These are phyloP conservation scores for Pollimyrus isidori DNA, from an alignment of 2,113 vertebrate species.

Conservation along the genomic window DNA sequence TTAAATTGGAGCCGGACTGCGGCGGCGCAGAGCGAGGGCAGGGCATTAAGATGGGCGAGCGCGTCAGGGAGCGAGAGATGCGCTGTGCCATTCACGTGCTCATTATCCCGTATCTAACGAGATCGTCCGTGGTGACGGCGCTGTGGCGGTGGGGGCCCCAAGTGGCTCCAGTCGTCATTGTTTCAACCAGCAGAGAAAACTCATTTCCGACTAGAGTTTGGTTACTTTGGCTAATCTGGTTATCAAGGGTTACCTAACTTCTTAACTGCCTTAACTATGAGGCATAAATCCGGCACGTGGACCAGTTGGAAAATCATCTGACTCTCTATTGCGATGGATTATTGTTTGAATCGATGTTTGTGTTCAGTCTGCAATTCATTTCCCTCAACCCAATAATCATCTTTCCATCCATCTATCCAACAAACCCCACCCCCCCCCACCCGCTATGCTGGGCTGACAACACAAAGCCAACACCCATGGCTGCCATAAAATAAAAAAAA, in stretches of 20 bases:
- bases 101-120: not conserved
- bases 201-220: not conserved
- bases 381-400: not conserved
- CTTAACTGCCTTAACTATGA: not conserved
- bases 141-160: not conserved
- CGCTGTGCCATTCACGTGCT: not conserved
- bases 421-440: not conserved
- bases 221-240: not conserved
- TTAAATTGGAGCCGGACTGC: not conserved
- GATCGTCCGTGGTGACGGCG: no score
- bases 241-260: not conserved
- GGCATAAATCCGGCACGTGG: not conserved
- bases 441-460: not conserved
- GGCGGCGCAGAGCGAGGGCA: not conserved
- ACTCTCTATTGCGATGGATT: conserved; percentile 35
- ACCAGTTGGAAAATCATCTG: not conserved
- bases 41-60: not conserved
- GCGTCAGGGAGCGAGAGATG: not conserved
- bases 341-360: conserved; percentile 20
- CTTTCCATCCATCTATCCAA: not conserved
- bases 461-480: not conserved
- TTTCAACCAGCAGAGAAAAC: not conserved
- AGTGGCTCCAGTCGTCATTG: not conserved
- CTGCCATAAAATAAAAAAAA: not conserved
- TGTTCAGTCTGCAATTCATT: not conserved